phyloP scores from a whole-genome alignment of 2,797 vertebrate species.

The Lindbergichthys nudifrons region DNA sequence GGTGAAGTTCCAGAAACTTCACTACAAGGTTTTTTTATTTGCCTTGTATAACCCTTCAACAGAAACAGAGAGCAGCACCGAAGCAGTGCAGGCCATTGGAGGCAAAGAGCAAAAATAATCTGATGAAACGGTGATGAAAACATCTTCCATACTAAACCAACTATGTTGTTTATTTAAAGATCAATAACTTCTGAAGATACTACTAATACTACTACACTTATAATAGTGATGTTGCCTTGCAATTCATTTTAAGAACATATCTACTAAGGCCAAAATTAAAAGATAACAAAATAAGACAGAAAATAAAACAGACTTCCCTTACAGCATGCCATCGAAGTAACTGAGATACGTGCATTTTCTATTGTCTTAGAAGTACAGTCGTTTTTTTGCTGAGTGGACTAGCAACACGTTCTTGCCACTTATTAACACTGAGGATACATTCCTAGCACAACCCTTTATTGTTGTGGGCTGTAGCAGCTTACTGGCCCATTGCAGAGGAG shows the following conservation, averaged over 20 bases:
- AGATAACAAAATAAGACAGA: too few relatives aligned
- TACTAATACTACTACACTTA: too few relatives aligned
- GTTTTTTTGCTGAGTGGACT: neutral
- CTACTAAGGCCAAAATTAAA: too few relatives aligned
- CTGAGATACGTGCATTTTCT: neutral
- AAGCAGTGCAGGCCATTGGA: neutral
- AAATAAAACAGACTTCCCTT: too few relatives aligned
- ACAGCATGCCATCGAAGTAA: too few relatives aligned
- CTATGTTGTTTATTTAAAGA: neutral
- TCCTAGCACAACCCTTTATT: neutral
- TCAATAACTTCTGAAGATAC: neutral
- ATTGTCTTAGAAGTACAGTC: too few relatives aligned
- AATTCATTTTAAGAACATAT: too few relatives aligned
- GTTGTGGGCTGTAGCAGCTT: constrained; percentile 7
- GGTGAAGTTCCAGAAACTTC: constrained; percentile 15
- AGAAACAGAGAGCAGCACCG: constrained; percentile 3
- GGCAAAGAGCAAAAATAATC: neutral
- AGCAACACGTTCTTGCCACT: constrained; percentile 29
- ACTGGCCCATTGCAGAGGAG: constrained; percentile 33
- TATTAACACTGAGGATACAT: constrained; percentile 26
- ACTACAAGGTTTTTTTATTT: neutral
- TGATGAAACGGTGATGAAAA: neutral
- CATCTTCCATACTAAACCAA: neutral
- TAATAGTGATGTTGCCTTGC: too few relatives aligned
- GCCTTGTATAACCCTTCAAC: constrained; percentile 18